Percentiles rank a stretch among this genome's conserved stretches.
These are phyloP conservation scores for Apostichopus leukothele DNA, from an alignment of 53 echinoderm and acorn worm genomes.

Conservation along the genomic window DNA sequence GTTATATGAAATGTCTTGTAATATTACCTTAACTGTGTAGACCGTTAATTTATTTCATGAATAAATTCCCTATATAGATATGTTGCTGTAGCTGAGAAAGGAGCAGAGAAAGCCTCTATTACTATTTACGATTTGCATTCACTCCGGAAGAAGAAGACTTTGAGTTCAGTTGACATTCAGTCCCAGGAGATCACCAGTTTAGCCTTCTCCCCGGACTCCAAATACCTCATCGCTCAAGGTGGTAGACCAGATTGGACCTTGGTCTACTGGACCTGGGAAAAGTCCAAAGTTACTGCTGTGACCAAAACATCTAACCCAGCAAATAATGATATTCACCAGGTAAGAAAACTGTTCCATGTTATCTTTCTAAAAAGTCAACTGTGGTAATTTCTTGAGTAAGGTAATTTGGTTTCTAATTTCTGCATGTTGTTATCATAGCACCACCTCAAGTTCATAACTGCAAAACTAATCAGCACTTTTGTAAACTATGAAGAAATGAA, in stretches of 20 bases:
- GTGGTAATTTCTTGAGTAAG: no score
- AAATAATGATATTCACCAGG: constrained; percentile 97
- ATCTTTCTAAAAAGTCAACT: no score
- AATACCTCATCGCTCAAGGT: constrained; percentile 98
- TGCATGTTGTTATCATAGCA: no score
- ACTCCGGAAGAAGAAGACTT: constrained; percentile 80
- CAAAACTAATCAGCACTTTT: no score
- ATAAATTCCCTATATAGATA: constrained; percentile 45
- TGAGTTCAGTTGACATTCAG: constrained; percentile 91
- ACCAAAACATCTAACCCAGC: constrained; percentile 95
- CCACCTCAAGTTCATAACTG: no score
- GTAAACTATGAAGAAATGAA: no score
- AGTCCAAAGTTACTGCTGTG: constrained; percentile 96
- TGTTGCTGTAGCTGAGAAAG: constrained; percentile 91
- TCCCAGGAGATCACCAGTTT: constrained; percentile 89
- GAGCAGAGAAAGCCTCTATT: constrained; percentile 89
- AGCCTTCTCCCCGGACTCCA: constrained; percentile 98
- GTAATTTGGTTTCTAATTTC: no score
- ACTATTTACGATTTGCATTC: constrained; percentile 99
- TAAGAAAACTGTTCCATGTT: neutral
- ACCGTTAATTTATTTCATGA: neutral
- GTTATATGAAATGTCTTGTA: no score
- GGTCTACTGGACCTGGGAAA: constrained; percentile 99
- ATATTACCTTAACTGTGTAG: no score
- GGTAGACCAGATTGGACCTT: constrained; percentile 97